A percentile compares a stretch with the other conserved stretches of the same genome.
Evolutionary conservation across 1,140 invertebrate species (phyloP).

Genomic region (Heliconius himera): DNA sequence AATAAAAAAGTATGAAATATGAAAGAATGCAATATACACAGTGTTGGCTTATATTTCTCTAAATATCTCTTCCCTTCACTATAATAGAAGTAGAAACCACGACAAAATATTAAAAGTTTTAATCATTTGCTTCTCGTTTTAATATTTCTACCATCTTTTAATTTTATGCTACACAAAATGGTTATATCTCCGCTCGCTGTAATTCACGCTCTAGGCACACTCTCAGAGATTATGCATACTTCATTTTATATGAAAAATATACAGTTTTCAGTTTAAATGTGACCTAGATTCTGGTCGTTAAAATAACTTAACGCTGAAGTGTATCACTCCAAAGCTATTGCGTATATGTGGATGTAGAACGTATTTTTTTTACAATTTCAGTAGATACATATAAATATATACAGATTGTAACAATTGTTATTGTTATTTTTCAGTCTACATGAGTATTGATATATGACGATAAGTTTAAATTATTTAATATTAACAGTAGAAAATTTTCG

Average conservation of each 20-base stretch:
- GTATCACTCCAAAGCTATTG: not conserved
- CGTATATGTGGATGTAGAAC: not conserved
- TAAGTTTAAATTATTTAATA: no score
- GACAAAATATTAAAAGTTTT: constrained; percentile 1
- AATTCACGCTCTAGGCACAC: constrained; percentile 11
- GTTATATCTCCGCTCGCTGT: constrained; percentile 4
- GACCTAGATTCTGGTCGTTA: constrained; percentile 26
- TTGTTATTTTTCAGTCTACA: no score
- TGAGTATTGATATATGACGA: no score
- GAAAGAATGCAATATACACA: no score
- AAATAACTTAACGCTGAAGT: constrained; percentile 2
- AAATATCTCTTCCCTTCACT: no score
- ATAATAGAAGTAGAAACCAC: no score
- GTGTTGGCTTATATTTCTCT: no score
- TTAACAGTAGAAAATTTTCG: no score
- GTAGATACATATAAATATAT: no score
- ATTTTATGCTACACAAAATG: constrained; percentile 8
- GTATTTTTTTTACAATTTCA: not conserved
- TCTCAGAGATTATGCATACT: constrained; percentile 19
- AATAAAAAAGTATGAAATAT: no score
- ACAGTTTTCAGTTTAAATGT: constrained; percentile 24
- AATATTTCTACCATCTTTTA: constrained; percentile 5
- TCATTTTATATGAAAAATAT: constrained; percentile 33
- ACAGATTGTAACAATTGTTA: no score
- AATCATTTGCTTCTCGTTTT: constrained; percentile 8